Evolutionary conservation across 1,140 invertebrate species (phyloP), one percentile per base, ranked within the genome.

Genomic region (Melipona quadrifasciata): DNA sequence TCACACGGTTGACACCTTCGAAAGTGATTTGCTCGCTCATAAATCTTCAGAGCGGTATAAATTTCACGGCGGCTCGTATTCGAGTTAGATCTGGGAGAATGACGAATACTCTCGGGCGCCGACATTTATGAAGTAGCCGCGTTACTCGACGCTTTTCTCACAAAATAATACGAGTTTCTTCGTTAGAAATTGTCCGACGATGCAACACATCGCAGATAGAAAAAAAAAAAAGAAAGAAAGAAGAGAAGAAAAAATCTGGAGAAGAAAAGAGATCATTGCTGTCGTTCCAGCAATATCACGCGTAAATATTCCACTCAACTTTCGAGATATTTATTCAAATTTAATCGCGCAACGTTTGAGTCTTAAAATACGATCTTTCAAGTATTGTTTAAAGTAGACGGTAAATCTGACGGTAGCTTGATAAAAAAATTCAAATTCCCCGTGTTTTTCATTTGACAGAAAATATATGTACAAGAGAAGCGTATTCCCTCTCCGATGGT

Each of bases 11-110:
- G 82, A 47, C 84, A 78, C 73, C 61, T 64, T 58, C 55, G 47
- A 64, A 74, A 85, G 75, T 85, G 86, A 87, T 88, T 87, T 80
- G 86, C 80, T 81, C 76, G 80, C 82, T 74, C 82, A 68, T 88
- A 87, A 88, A 88, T 88, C 86, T 85, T 58, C 55, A 61, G 61
- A 34, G 72, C 61, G 24, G 82, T 73, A 58, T 87, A 75, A 87
- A 68, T 88, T 85, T 81, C 80, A 76, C 70, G 14, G 53, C 57
- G 51, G 70, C 55, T 79, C 39, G 68, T 81, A 76, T 86, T 78
- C 82, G 75, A 86, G 75, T 53, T 24, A 64, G 67, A 64, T 47
- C 39, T 47, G 39, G 39, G 57, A 24, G 61, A n/a, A 24, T 47
- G 39, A 53, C 34, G 68, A 74, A 39, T 57, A 64, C 67, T 51